Evolutionary conservation across 2,888 invertebrate genomes (phyloP).

Genomic region (Agrilus mali): DNA sequence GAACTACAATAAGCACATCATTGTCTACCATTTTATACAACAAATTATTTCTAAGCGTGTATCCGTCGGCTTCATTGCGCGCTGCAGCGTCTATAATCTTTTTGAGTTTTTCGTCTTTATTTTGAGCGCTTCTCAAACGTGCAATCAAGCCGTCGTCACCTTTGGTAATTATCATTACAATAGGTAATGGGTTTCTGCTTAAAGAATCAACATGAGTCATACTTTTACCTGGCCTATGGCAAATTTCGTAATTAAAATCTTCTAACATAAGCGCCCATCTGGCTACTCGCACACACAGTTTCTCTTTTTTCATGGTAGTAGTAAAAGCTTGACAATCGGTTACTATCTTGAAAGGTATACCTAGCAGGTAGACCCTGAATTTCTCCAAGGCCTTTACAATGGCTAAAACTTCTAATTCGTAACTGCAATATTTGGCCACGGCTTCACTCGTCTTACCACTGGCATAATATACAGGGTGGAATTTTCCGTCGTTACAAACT

Average conservation of each 20-base stretch:
- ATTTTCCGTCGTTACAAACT: not conserved
- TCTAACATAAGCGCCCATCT: conserved; percentile 4
- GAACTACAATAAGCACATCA: conserved; percentile 17
- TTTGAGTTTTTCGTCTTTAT: too few relatives aligned
- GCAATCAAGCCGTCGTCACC: not conserved
- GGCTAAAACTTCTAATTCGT: conserved; percentile 6
- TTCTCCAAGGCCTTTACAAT: conserved; percentile 4
- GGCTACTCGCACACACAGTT: conserved; percentile 2
- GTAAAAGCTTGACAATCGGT: conserved; percentile 5
- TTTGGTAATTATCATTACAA: not conserved
- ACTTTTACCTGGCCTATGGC: conserved; percentile 1
- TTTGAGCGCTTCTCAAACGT: not conserved
- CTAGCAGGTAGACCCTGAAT: conserved; percentile 5
- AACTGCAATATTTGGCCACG: not conserved
- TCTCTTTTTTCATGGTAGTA: not conserved
- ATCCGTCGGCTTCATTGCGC: not conserved
- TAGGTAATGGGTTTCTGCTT: not conserved
- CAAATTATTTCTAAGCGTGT: not conserved
- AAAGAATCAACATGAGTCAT: conserved; percentile 1
- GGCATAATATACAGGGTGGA: not conserved
- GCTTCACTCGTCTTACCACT: conserved; percentile 2
- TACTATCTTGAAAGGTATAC: conserved; percentile 3
- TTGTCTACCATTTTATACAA: not conserved
- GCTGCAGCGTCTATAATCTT: not conserved
- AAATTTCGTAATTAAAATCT: conserved; percentile 2